Conservation (phyloP, 2,888 invertebrate species). For the Erpobdella octoculata region DNA sequence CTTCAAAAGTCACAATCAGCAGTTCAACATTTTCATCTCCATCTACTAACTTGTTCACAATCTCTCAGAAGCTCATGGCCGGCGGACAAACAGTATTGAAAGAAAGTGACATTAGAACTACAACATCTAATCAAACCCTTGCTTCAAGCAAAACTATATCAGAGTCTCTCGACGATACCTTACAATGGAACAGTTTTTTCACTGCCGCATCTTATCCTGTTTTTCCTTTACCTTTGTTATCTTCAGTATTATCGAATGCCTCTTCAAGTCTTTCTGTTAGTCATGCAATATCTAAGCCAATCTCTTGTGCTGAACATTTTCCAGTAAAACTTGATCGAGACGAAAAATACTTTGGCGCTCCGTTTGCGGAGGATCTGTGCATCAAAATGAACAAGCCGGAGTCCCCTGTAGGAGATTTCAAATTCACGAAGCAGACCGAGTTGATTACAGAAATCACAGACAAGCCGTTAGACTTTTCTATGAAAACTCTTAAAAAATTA, state of each 20-base stretch:
- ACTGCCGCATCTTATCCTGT: background rate
- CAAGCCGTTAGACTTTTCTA: background rate
- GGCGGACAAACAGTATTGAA: background rate
- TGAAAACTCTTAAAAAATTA: background rate
- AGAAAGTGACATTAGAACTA: background rate
- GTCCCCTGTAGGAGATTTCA: background rate
- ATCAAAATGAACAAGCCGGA: background rate
- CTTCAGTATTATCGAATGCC: conserved; percentile 6
- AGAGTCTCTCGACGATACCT: too few species aligned
- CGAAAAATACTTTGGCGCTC: too few species aligned
- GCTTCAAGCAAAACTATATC: too few species aligned
- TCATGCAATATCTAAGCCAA: background rate
- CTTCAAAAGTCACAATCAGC: too few species aligned
- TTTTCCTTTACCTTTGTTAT: background rate
- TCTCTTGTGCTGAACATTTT: too few species aligned
- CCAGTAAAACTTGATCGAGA: too few species aligned
- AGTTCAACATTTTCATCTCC: background rate
- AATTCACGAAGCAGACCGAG: background rate
- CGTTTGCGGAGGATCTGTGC: background rate
- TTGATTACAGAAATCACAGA: too few species aligned
- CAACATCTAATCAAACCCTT: too few species aligned
- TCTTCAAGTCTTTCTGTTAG: background rate
- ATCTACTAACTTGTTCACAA: background rate
- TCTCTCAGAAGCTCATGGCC: background rate
- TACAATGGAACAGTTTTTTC: background rate